Evolutionary conservation across 2,113 vertebrate species (phyloP).

Genomic region (Daphoenositta chrysoptera): DNA sequence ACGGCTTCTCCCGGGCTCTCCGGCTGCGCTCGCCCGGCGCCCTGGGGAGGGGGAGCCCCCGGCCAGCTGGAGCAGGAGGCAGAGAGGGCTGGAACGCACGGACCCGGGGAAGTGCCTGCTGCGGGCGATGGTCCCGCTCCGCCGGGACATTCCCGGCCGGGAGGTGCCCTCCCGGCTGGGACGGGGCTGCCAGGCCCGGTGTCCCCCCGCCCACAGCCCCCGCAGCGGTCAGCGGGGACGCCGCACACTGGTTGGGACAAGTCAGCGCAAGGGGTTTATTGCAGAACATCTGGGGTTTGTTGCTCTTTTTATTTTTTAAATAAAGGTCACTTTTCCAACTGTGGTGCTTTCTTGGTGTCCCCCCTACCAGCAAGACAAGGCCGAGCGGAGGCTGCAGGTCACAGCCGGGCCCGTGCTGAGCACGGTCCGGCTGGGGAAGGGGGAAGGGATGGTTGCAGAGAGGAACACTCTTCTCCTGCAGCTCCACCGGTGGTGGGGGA

Average conservation of each 20-base stretch:
- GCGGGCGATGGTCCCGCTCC: accelerated
- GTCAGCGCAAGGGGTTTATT: neutral
- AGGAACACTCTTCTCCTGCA: too few species aligned
- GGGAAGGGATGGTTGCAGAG: neutral
- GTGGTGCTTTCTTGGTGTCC: neutral
- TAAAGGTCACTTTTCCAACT: conserved; percentile 41
- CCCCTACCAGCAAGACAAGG: neutral
- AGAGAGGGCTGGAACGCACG: neutral
- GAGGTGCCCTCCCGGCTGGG: neutral
- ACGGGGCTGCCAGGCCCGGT: neutral
- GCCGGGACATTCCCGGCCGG: accelerated
- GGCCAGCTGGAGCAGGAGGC: neutral
- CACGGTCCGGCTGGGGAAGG: neutral
- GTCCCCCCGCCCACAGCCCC: neutral
- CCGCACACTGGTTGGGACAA: neutral
- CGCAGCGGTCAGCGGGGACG: neutral
- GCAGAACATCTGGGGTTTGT: neutral
- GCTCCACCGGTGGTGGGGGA: neutral
- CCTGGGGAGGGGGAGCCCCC: neutral
- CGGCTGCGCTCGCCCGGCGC: accelerated
- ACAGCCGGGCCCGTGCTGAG: neutral
- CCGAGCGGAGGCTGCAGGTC: neutral
- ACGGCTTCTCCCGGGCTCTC: neutral
- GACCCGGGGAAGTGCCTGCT: neutral
- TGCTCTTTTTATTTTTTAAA: conserved; percentile 20